These are phyloP conservation scores for Leistus spinibarbis DNA, from an alignment of 2,888 invertebrate genomes.

Conservation along the genomic window DNA sequence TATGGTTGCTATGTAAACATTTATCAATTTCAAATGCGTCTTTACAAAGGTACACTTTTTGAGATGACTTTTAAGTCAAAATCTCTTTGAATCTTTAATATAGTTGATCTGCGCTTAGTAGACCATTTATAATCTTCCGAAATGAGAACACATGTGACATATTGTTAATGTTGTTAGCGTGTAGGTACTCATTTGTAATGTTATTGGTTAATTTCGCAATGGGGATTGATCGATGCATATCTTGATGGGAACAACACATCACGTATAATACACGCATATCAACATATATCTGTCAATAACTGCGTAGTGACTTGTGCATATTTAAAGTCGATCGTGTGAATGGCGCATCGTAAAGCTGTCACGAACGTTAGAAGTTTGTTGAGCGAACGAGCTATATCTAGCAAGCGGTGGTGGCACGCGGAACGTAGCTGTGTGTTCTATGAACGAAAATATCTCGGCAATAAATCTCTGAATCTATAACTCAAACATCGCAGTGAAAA, in stretches of 20 bases:
- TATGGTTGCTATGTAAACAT: too few relatives aligned
- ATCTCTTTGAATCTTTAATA: too few relatives aligned
- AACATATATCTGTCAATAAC: conserved; percentile 31
- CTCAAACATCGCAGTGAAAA: conserved; percentile 40
- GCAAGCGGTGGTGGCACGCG: neutral
- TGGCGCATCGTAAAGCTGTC: conserved; percentile 27
- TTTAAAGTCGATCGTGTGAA: conserved; percentile 33
- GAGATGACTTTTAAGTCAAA: too few relatives aligned
- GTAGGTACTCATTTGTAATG: neutral
- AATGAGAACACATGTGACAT: neutral
- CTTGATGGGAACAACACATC: too few relatives aligned
- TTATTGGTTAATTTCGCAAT: neutral
- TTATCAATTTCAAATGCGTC: too few relatives aligned
- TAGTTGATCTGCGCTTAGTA: too few relatives aligned
- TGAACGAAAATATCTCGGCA: conserved; percentile 34
- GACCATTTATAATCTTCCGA: too few relatives aligned
- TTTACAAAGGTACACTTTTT: too few relatives aligned
- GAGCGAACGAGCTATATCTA: neutral
- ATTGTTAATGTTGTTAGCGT: neutral
- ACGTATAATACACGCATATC: conserved; percentile 2
- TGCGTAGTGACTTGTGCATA: conserved; percentile 19
- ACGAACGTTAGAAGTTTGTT: conserved; percentile 28
- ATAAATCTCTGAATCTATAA: conserved; percentile 38
- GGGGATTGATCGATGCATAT: conserved; percentile 1
- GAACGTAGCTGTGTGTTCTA: conserved; percentile 16